These are phyloP conservation scores for Cyprinella venusta DNA, from an alignment of 2,797 vertebrate species.

Conservation along the genomic window DNA sequence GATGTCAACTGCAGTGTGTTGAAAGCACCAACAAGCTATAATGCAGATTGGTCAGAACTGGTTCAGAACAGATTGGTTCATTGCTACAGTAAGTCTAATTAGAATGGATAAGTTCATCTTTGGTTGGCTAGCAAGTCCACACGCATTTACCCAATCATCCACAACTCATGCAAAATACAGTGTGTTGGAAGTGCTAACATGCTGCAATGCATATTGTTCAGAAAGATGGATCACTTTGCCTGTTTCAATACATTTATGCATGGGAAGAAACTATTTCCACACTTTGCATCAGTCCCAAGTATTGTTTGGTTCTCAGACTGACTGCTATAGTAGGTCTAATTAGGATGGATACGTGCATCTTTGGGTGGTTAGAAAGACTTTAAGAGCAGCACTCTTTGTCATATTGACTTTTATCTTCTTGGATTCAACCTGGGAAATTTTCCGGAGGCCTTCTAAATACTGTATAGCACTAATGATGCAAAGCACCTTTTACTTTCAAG, in stretches of 20 bases:
- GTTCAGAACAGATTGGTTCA: background rate
- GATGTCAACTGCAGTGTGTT: background rate
- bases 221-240: background rate
- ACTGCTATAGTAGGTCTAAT: constrained; percentile 5
- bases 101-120: background rate
- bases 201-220: background rate
- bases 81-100: background rate
- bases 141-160: background rate
- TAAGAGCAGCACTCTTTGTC: background rate
- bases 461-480: background rate
- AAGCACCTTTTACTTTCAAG: constrained; percentile 9
- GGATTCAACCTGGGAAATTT: background rate
- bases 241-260: background rate
- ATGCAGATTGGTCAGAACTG: background rate
- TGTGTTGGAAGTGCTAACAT: background rate
- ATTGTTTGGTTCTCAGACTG: background rate
- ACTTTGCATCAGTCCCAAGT: background rate
- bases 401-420: constrained; percentile 22
- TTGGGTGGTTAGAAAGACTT: background rate
- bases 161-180: background rate
- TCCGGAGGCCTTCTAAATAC: constrained; percentile 12
- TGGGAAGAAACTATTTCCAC: background rate
- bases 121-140: background rate
- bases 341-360: background rate
- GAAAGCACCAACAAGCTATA: background rate